Conservation (phyloP, 2,797 vertebrate species). For the Nothura maculosa region DNA sequence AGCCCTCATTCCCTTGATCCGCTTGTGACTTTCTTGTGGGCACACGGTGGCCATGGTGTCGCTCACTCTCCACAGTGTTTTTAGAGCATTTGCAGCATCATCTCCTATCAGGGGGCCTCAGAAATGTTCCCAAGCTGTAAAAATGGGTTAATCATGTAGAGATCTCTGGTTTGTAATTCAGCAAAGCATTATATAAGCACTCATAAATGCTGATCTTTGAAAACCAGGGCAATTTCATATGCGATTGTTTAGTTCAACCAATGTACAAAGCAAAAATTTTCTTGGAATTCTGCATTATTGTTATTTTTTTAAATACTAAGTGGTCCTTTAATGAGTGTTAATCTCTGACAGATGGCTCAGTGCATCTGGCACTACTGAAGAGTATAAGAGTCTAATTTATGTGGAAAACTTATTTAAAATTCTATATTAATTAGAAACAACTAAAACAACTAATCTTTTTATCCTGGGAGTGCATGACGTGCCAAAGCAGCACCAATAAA, state of each 20-base stretch:
- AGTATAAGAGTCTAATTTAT: constrained; percentile 40
- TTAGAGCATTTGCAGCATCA: neutral
- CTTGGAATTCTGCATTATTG: constrained; percentile 33
- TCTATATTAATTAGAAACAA: constrained; percentile 45
- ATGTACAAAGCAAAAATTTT: constrained; percentile 37
- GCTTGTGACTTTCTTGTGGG: neutral
- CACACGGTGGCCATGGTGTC: fast-evolving
- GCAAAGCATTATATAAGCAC: constrained; percentile 31
- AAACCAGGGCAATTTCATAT: constrained; percentile 38
- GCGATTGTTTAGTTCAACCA: constrained; percentile 46
- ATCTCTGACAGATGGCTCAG: constrained; percentile 67
- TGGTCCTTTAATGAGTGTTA: constrained; percentile 47
- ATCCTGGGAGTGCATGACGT: constrained; percentile 29
- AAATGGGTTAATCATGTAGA: neutral
- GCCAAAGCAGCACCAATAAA: constrained; percentile 56
- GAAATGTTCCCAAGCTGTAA: neutral
- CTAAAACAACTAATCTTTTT: constrained; percentile 54
- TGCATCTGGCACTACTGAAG: constrained; percentile 60
- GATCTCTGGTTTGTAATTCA: neutral
- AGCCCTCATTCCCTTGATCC: fast-evolving
- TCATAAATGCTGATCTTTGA: constrained; percentile 10
- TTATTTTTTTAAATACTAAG: constrained; percentile 3
- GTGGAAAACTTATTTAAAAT: constrained; percentile 60
- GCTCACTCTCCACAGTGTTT: neutral
- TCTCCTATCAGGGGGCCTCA: neutral